Evolutionary conservation across 2,797 vertebrate species (phyloP).

Genomic region (Lophius americanus): DNA sequence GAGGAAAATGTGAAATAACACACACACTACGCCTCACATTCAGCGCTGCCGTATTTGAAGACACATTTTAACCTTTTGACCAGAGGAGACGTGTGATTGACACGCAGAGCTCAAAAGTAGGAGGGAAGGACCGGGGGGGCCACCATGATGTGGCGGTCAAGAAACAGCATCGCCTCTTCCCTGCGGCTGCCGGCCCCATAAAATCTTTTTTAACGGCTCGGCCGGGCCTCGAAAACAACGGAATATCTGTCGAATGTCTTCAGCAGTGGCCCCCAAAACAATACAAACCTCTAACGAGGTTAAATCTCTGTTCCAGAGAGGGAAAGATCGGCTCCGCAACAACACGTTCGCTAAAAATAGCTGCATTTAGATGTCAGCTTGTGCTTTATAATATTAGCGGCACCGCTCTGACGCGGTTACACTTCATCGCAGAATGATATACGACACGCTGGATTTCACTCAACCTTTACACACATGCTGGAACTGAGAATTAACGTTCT

Average conservation of each 20-base stretch:
- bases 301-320: constrained; percentile 47
- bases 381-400: constrained; percentile 34
- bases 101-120: constrained; percentile 54
- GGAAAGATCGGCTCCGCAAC: constrained; percentile 29
- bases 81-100: constrained; percentile 38
- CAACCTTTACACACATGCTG: constrained; percentile 1
- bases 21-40: constrained; percentile 30
- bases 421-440: constrained; percentile 25
- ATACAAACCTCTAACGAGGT: constrained; percentile 44
- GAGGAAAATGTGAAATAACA: constrained; percentile 51
- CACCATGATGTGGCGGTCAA: constrained; percentile 71
- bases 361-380: constrained; percentile 24
- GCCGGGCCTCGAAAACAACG: constrained; percentile 55
- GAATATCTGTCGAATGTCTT: constrained; percentile 52
- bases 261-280: constrained; percentile 47
- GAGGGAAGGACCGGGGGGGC: constrained; percentile 27
- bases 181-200: constrained; percentile 53
- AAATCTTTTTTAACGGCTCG: constrained; percentile 58
- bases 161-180: constrained; percentile 45
- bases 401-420: constrained; percentile 32
- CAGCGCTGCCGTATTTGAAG: constrained; percentile 37
- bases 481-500: background rate
- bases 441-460: constrained; percentile 9
- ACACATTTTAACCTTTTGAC: constrained; percentile 42
- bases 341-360: constrained; percentile 40